Base-by-base conservation (phyloP, 1,140 invertebrate species). In the Bombus pyrosoma region DNA sequence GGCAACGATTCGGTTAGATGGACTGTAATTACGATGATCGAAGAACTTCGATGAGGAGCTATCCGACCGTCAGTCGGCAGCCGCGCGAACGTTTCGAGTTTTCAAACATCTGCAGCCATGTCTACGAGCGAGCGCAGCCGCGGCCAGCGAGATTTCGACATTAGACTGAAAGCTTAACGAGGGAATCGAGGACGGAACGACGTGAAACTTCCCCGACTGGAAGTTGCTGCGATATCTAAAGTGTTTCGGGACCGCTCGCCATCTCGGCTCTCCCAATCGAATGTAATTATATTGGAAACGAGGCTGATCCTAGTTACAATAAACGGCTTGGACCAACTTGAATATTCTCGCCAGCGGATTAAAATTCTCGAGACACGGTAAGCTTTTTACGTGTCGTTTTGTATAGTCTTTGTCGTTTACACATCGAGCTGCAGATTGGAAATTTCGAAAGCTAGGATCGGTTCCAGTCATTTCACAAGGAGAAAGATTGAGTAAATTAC, bases 11-110 rank as follows among this genome's bases (percentile, higher is more conserved):
- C n/a, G 39, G 4, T 89, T 89, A 66, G 66, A 41, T 12, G 28
- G 62, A 57, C 15, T 72, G 87, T 87, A 90, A 90, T 90, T 90
- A 71, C 89, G 77, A 86, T 81, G 88, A 90, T 90, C 88, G 88
- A 90, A 88, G 83, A 90, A 90, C 74, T 90, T 89, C 64, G 87
- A 89, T 89, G 79, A 53, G 66, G 10, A 59, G 80, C 22, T 75
- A 76, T 71, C 74, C 18, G 18, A 34, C 59, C 76, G 87, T 76
- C 79, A 71, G 83, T 76, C 79, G 57, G 53, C 83, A 86, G 77
- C 76, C 82, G 72, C 28, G 41, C 80, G 84, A 89, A 73, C 80
- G 87, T 89, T 86, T 83, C 84, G 64, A 89, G 84, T 86, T 89
- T 89, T 89, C 88, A 64, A 85, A 85, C 88, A 89, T 83, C 85